A percentile compares a stretch with the other conserved stretches of the same genome.
These are phyloP conservation scores for Amphiprion percula DNA, from an alignment of 2,113 vertebrate species.

Conservation along the genomic window DNA sequence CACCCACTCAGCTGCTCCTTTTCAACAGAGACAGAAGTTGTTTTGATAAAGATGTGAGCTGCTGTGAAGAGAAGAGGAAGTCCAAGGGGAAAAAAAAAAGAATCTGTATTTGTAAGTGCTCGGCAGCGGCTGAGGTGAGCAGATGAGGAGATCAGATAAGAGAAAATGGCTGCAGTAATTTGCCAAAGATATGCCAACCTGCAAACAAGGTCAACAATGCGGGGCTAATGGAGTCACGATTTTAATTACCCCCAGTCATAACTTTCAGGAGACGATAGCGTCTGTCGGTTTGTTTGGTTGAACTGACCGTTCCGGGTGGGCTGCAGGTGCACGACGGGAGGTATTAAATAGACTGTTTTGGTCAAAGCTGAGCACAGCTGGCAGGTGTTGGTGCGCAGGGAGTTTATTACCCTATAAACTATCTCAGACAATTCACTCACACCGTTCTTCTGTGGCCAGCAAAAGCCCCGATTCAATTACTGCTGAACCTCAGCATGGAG, in stretches of 20 bases:
- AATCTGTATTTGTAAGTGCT: slow-evolving; percentile 32
- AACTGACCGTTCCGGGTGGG: slow-evolving; percentile 59
- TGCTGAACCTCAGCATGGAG: slow-evolving; percentile 52
- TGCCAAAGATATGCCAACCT: slow-evolving; percentile 62
- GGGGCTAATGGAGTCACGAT: slow-evolving; percentile 71
- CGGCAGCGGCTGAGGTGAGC: slow-evolving; percentile 34
- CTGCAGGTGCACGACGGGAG: slow-evolving; percentile 72
- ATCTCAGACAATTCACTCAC: slow-evolving; percentile 69
- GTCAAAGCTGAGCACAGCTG: slow-evolving; percentile 78
- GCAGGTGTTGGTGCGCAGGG: slow-evolving; percentile 70
- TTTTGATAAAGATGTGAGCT: slow-evolving; percentile 46
- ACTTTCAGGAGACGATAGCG: slow-evolving; percentile 43
- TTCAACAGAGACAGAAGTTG: slow-evolving; percentile 27
- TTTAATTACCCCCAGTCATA: slow-evolving; percentile 75
- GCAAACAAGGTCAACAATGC: slow-evolving; percentile 72
- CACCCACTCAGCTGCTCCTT: slow-evolving; percentile 41
- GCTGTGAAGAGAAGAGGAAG: slow-evolving; percentile 31
- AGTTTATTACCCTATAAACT: slow-evolving; percentile 82
- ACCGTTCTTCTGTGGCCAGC: slow-evolving; percentile 62
- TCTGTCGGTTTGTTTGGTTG: slow-evolving; percentile 32
- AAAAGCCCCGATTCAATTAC: slow-evolving; percentile 76
- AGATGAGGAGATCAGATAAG: slow-evolving; percentile 59
- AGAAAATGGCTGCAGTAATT: slow-evolving; percentile 57
- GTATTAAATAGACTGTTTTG: slow-evolving; percentile 70
- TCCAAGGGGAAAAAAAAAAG: slow-evolving; percentile 21